Evolutionary conservation across 2,113 vertebrate species (phyloP).

Genomic region (Harpagus bidentatus): DNA sequence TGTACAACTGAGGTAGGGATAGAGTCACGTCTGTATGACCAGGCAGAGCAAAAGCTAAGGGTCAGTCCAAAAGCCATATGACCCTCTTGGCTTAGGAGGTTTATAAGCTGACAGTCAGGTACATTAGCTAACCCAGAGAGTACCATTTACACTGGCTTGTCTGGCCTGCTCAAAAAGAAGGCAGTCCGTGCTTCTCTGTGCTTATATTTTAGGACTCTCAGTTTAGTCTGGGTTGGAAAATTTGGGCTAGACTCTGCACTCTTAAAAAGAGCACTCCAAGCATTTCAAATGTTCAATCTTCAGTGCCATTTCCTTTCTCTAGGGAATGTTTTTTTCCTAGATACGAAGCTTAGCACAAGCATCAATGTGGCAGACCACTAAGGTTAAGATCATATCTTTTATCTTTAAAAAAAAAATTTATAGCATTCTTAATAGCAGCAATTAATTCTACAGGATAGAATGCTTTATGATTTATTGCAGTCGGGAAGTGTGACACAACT

Average conservation of each 20-base stretch:
- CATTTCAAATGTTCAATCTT: neutral
- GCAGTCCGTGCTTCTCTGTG: neutral
- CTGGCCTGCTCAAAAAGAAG: neutral
- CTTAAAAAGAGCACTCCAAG: neutral
- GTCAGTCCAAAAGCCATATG: neutral
- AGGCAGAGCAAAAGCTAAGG: neutral
- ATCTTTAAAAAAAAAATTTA: neutral
- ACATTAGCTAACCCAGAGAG: neutral
- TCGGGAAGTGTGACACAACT: neutral
- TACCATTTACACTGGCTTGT: neutral
- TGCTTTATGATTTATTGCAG: neutral
- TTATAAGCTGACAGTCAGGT: neutral
- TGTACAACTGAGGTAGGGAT: neutral
- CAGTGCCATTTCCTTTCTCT: slow-evolving; percentile 10
- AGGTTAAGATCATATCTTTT: neutral
- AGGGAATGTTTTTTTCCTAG: neutral
- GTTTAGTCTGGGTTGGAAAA: slow-evolving; percentile 21
- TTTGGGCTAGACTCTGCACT: neutral
- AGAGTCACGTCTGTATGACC: neutral
- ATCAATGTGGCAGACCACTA: neutral
- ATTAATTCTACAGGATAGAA: neutral
- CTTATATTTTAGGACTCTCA: slow-evolving; percentile 9
- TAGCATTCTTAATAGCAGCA: neutral
- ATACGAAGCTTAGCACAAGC: neutral
- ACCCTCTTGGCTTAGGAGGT: neutral